A percentile compares a stretch with the other conserved stretches of the same genome.
These are phyloP conservation scores for Ichneumoninae sp. DNA, from an alignment of 2,888 invertebrate species.

Conservation along the genomic window DNA sequence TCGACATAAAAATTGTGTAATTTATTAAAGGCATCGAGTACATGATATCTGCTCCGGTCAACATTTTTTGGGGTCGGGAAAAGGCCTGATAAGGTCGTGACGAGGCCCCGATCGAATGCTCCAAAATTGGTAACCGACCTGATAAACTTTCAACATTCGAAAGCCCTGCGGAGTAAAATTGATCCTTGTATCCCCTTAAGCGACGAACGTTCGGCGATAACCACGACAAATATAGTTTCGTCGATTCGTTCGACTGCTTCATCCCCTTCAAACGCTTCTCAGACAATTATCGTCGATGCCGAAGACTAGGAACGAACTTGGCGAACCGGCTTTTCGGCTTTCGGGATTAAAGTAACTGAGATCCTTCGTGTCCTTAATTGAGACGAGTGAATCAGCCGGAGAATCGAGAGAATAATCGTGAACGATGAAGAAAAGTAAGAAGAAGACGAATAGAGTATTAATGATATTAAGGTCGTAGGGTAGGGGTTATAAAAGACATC, in stretches of 20 bases:
- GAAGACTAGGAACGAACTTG: constrained; percentile 15
- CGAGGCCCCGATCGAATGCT: too few relatives aligned
- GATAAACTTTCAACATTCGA: neutral
- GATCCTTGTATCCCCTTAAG: neutral
- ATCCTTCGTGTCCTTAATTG: constrained; percentile 44
- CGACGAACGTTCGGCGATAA: neutral
- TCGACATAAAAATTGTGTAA: too few relatives aligned
- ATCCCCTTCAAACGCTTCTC: neutral
- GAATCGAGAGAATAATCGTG: constrained; percentile 18
- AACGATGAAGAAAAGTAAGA: neutral
- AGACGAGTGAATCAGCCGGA: constrained; percentile 27
- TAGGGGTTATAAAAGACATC: constrained; percentile 73
- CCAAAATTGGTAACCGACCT: neutral
- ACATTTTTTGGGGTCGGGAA: too few relatives aligned
- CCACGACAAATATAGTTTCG: neutral
- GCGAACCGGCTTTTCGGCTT: constrained; percentile 41
- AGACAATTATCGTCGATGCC: constrained; percentile 3
- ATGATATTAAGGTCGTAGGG: constrained; percentile 70
- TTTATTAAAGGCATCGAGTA: too few relatives aligned
- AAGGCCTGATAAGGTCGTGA: neutral
- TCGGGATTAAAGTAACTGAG: constrained; percentile 37
- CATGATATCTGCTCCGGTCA: too few relatives aligned
- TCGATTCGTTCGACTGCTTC: neutral
- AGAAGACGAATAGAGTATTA: constrained; percentile 53
- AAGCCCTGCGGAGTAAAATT: neutral